A percentile compares a stretch with the other conserved stretches of the same genome.
These are phyloP conservation scores for Eupithecia inturbata DNA, from an alignment of 2,888 invertebrate genomes.

Conservation along the genomic window DNA sequence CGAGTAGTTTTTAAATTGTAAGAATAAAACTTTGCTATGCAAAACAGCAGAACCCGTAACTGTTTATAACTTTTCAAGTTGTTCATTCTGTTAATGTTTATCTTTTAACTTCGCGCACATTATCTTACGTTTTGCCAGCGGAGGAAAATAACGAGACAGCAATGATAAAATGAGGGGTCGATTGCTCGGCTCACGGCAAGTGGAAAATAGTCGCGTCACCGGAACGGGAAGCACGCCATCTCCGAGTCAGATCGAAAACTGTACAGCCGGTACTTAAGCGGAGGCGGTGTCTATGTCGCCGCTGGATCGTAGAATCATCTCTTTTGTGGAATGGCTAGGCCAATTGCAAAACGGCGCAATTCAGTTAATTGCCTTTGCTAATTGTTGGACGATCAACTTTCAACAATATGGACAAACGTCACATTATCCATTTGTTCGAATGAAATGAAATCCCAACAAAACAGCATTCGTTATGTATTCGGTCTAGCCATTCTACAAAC, in stretches of 20 bases:
- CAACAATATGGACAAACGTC: not conserved
- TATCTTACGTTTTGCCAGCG: conserved; percentile 53
- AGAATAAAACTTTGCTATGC: not conserved
- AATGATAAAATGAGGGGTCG: conserved; percentile 50
- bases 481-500: not conserved
- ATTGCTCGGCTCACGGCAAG: conserved; percentile 44
- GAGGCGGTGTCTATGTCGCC: not conserved
- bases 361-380: not conserved
- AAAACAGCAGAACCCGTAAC: not conserved
- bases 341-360: not conserved
- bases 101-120: conserved; percentile 14
- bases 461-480: not conserved
- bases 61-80: conserved; percentile 1
- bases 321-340: not conserved
- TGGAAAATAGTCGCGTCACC: conserved; percentile 52
- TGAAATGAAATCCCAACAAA: not conserved
- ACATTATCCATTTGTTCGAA: not conserved
- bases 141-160: conserved; percentile 51
- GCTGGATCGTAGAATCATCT: not conserved
- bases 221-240: conserved; percentile 59
- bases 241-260: conserved; percentile 55
- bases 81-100: conserved; percentile 10
- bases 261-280: conserved; percentile 36
- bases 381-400: not conserved
- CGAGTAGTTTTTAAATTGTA: not conserved